phyloP scores from a whole-genome alignment of 2,113 vertebrate species.

The Carassius carassius region DNA sequence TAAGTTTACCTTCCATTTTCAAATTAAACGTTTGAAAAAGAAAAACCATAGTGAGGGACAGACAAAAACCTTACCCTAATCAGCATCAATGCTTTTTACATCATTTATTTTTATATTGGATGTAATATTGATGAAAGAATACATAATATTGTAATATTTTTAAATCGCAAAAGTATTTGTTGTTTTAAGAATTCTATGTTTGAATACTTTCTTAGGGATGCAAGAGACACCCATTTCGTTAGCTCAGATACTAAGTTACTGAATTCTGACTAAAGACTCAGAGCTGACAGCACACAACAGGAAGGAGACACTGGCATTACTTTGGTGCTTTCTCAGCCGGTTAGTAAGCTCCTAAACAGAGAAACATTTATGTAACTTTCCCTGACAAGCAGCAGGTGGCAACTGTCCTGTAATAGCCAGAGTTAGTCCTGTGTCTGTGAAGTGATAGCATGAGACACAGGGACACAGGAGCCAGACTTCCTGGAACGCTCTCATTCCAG shows the following conservation, averaged over 20 bases:
- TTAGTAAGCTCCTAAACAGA: slow-evolving; percentile 46
- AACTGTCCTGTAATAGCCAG: slow-evolving; percentile 51
- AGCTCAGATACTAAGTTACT: neutral
- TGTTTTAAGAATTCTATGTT: no score
- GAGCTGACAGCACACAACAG: neutral
- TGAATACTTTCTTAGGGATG: no score
- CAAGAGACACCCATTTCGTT: no score
- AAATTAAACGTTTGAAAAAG: no score
- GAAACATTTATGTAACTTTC: slow-evolving; percentile 63
- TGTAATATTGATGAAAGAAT: no score
- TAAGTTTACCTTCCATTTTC: no score
- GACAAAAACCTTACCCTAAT: no score
- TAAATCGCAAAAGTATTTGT: no score
- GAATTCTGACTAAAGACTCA: neutral
- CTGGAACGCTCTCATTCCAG: slow-evolving; percentile 38
- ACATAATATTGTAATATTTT: no score
- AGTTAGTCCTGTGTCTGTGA: slow-evolving; percentile 28
- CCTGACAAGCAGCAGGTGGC: slow-evolving; percentile 51
- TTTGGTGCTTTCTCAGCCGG: neutral
- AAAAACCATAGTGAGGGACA: no score
- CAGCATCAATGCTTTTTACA: no score
- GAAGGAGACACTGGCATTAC: slow-evolving; percentile 11
- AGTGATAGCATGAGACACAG: slow-evolving; percentile 32
- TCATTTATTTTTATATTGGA: no score
- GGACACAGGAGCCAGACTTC: slow-evolving; percentile 39